Evolutionary conservation across 2,888 invertebrate species (phyloP), one percentile per base, ranked within the genome.

Genomic region (Mamestra brassicae): DNA sequence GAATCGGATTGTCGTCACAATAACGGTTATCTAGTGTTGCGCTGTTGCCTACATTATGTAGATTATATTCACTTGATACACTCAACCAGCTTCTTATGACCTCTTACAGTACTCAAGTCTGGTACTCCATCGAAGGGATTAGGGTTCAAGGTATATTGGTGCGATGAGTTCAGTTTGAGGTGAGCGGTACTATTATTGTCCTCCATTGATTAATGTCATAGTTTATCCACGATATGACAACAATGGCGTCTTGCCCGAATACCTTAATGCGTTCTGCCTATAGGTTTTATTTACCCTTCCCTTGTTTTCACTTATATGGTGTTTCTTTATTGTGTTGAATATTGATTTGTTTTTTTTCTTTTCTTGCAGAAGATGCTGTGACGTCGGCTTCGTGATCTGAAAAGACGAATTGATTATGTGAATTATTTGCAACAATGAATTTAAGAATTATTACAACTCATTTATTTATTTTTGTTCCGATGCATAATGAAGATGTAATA

Each of bases 141-240:
- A 80, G 73, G 82, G 93, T 80, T 92, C 94, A 89, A 17, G 36
- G 36, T 86, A 89, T n/a, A 75, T 58, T 94, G 93, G 94, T 84
- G 71, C 65, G 72, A 84, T 80, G 85, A 85, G 85, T 92, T 92
- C 85, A 87, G 90, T 91, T 93, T 92, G 92, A 95, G 94, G 94
- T 94, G 91, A 93, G 94, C 94, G 94, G 92, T 87, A 86, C 94
- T 86, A 96, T 96, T 96, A 95, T 96, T 92, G 92, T 89, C 89
- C 80, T 85, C 89, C 89, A 94, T 96, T 96, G 96, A 96, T 95
- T 95, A 95, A 96, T 96, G 93, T 90, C 85, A 91, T 94, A 94
- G 95, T 95, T 95, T 95, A 96, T 96, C 95, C 95, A 95, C 92
- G 94, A 95, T 96, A 95, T 94, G 95, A 95, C 95, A 95, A 96